phyloP scores from a whole-genome alignment of 2,113 vertebrate genomes.

The Hiodon alosoides region DNA sequence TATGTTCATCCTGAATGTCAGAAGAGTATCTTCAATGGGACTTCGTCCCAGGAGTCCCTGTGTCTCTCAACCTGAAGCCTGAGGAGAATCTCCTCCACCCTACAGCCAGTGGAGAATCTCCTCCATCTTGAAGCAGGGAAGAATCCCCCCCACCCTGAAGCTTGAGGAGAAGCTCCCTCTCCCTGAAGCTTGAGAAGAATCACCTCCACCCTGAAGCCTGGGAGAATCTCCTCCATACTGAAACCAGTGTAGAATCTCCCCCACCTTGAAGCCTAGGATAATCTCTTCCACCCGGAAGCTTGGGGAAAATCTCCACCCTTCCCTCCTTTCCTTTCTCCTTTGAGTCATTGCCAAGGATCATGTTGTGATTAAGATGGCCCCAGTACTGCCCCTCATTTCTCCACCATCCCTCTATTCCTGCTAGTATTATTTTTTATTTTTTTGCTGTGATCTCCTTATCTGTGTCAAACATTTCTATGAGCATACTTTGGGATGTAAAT shows the following conservation, averaged over 20 bases:
- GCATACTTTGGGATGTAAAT: slow-evolving; percentile 44
- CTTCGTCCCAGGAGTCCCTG: slow-evolving; percentile 36
- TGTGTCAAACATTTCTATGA: slow-evolving; percentile 3
- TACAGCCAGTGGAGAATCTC: neutral
- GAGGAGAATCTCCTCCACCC: slow-evolving; percentile 16
- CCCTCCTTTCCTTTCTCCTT: slow-evolving; percentile 24
- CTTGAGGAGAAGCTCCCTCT: neutral
- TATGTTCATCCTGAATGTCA: slow-evolving; percentile 31
- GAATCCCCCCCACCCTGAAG: neutral
- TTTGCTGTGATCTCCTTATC: slow-evolving; percentile 42
- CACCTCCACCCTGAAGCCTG: slow-evolving; percentile 11
- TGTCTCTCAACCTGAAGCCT: slow-evolving; percentile 11
- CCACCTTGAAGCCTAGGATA: slow-evolving; percentile 24
- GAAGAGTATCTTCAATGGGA: slow-evolving; percentile 43
- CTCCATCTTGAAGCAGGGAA: slow-evolving; percentile 15
- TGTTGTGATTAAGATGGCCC: slow-evolving; percentile 41
- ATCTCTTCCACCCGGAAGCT: neutral
- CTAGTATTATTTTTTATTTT: slow-evolving; percentile 43
- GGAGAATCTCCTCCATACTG: slow-evolving; percentile 9
- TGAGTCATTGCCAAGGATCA: too few species aligned
- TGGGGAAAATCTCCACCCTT: neutral
- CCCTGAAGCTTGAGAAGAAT: slow-evolving; percentile 9
- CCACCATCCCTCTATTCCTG: slow-evolving; percentile 32
- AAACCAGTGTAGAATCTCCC: neutral
- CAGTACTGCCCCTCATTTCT: slow-evolving; percentile 57